Conservation (phyloP, 2,113 vertebrate genomes). For the Sitta europaea region DNA sequence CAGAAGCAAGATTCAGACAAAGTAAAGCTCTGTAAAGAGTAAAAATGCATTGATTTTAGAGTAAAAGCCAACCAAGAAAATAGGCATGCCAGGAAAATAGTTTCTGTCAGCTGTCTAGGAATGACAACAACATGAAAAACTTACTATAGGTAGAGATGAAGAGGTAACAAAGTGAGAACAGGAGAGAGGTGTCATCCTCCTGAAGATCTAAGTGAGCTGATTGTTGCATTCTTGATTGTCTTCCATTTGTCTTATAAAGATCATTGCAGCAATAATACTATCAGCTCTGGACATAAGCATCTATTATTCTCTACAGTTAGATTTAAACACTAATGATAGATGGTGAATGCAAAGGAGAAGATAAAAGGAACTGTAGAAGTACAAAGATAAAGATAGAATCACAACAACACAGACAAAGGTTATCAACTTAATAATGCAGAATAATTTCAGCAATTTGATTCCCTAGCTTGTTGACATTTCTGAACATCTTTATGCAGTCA, state of each 20-base stretch:
- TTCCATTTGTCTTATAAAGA: neutral
- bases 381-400: neutral
- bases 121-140: neutral
- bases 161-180: neutral
- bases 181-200: neutral
- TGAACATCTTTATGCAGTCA: neutral
- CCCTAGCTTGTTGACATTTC: neutral
- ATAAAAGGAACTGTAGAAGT: neutral
- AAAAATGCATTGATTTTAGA: neutral
- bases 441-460: neutral
- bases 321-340: neutral
- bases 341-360: neutral
- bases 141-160: neutral
- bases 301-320: neutral
- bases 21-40: neutral
- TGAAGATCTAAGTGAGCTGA: neutral
- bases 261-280: neutral
- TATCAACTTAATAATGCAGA: constrained; percentile 3
- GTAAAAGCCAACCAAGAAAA: constrained; percentile 19
- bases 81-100: constrained; percentile 1
- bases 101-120: constrained; percentile 10
- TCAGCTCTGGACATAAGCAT: neutral
- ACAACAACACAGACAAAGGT: neutral
- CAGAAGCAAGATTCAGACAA: neutral
- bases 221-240: neutral